Evolutionary conservation across 1,140 invertebrate genomes (phyloP).

Genomic region (Eulimnadia texana): DNA sequence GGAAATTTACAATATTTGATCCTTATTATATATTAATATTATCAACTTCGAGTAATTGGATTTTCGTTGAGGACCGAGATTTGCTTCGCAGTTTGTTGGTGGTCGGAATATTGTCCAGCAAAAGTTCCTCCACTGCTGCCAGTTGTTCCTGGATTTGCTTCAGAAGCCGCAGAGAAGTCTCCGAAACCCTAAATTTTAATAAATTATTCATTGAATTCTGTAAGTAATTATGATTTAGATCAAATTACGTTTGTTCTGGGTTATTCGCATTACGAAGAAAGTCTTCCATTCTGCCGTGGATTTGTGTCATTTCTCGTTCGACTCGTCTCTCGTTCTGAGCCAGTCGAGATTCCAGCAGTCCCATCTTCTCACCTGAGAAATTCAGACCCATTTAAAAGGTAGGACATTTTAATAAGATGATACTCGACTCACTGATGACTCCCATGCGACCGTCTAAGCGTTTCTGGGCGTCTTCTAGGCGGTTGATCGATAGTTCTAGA

Average conservation of each 20-base stretch:
- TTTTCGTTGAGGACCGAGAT: not conserved
- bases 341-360: constrained; percentile 9
- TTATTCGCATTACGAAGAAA: constrained; percentile 10
- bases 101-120: not conserved
- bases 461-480: constrained; percentile 14
- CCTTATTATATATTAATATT: too few species aligned
- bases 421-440: constrained; percentile 10
- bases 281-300: constrained; percentile 14
- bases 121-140: not conserved
- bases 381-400: not conserved
- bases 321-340: constrained; percentile 10
- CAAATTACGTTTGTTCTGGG: constrained; percentile 9
- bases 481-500: constrained; percentile 8
- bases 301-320: constrained; percentile 15
- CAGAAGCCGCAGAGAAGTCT: not conserved
- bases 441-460: constrained; percentile 4
- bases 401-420: not conserved
- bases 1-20: not conserved
- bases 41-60: not conserved
- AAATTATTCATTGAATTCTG: not conserved
- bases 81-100: not conserved
- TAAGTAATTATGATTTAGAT: constrained; percentile 3
- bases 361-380: constrained; percentile 13
- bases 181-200: not conserved
- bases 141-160: constrained; percentile 8